phyloP scores from a whole-genome alignment of 2,113 vertebrate genomes.

The Carettochelys insculpta region DNA sequence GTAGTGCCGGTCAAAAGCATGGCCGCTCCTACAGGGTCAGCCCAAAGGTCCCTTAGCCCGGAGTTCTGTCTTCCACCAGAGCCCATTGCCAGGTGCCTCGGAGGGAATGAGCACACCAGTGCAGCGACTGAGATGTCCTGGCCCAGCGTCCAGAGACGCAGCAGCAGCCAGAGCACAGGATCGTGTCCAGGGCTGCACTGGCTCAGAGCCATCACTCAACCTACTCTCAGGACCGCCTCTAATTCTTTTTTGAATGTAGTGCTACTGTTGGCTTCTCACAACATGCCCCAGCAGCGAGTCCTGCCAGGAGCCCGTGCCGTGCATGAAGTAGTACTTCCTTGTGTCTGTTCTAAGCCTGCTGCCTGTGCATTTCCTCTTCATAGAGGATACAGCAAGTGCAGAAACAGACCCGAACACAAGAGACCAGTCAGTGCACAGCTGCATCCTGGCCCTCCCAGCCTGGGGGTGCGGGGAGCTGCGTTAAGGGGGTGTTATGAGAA shows the following conservation, averaged over 20 bases:
- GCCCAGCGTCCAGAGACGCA: too few species aligned
- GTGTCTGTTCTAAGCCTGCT: not conserved
- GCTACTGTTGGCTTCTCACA: not conserved
- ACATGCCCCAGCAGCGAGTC: not conserved
- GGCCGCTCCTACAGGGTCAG: not conserved
- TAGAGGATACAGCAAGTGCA: not conserved
- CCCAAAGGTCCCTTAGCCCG: not conserved
- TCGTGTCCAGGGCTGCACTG: not conserved
- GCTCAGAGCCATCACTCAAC: not conserved
- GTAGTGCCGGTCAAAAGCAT: too few species aligned
- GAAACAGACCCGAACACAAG: not conserved
- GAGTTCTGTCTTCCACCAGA: not conserved
- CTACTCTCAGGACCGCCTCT: not conserved
- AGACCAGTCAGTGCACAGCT: not conserved
- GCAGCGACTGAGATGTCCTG: too few species aligned
- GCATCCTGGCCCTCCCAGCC: not conserved
- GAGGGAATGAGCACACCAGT: not conserved
- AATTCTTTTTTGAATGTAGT: not conserved
- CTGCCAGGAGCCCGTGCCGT: too few species aligned
- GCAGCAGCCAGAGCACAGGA: not conserved
- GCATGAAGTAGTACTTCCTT: not conserved
- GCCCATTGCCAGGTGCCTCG: too few species aligned
- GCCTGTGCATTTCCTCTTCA: not conserved
- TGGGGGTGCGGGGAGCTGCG: too few species aligned
- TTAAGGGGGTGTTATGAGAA: not conserved